Base-by-base conservation (phyloP, 2,113 vertebrate species). In the Tetrax tetrax region DNA sequence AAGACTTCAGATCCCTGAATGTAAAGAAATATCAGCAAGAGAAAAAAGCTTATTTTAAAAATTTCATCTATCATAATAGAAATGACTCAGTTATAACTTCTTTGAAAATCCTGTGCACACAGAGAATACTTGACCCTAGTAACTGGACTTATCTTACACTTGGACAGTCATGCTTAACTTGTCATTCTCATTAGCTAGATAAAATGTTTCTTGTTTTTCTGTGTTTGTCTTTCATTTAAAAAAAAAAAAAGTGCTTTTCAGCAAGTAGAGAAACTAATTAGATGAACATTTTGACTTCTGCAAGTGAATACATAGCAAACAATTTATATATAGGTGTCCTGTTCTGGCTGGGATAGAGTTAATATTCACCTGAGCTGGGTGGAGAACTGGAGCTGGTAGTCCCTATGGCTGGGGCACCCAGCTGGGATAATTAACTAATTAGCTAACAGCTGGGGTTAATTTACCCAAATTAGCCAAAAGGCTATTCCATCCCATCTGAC, bases 121-220 rank as follows among this genome's bases (percentile, higher is more conserved):
- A 72, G 41, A 59, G 50, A 92, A 35, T 37, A 33, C 61, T 95
- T 82, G 53, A 84, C 61, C 63, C 54, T 69, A 66, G 28, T 87
- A 70, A 75, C 64, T 84, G 14, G 56, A 87, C 89, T 95, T 94
- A 85, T 91, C 87, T 96, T 68, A 61, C 50, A 50, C 33, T 63
- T 89, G 57, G 76, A 43, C 8, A 51, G 38, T 87, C 68, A 85
- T n/a, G 56, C 27, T 51, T 82, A 84, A 65, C 95, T 89, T 89
- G 75, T 72, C n/a, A 37, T 75, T 92, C 35, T 70, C 60, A 53
- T 83, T 90, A 88, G 51, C 35, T 71, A 71, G 33, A 94, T 56
- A 81, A 93, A 75, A 87, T 78, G 5, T 7, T 74, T 72, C 56
- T 78, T 68, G 24, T 31, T 6, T 13, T 83, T 10, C 6, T 63